Conservation (phyloP, 2,888 invertebrate genomes). For the Drosophila greeni region DNA sequence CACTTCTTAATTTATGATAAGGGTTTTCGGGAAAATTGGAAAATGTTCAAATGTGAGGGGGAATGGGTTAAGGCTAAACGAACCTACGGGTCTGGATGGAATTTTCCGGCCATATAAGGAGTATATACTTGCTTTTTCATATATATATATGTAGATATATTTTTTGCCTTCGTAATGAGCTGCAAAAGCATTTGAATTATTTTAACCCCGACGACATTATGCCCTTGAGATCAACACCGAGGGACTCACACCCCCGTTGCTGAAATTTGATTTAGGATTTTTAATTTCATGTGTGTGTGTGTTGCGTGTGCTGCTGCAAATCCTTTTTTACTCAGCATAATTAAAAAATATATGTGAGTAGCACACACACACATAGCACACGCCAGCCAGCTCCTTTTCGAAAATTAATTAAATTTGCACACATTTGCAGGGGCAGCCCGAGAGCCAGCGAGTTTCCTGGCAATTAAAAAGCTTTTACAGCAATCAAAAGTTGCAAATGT, state of each 20-base stretch:
- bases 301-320: slow-evolving; percentile 66
- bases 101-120: slow-evolving; percentile 23
- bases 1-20: slow-evolving; percentile 76
- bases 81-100: slow-evolving; percentile 62
- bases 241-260: slow-evolving; percentile 24
- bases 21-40: slow-evolving; percentile 74
- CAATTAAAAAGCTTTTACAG: slow-evolving; percentile 74
- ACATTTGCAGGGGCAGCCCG: slow-evolving; percentile 62
- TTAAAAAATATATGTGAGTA: slow-evolving; percentile 5
- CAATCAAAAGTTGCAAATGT: slow-evolving; percentile 66
- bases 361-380: slow-evolving; percentile 30
- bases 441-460: slow-evolving; percentile 33
- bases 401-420: slow-evolving; percentile 74
- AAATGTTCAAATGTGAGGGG: slow-evolving; percentile 65
- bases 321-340: slow-evolving; percentile 60
- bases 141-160: neutral
- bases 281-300: slow-evolving; percentile 58
- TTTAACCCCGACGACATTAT: slow-evolving; percentile 75
- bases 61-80: slow-evolving; percentile 51
- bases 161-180: slow-evolving; percentile 65
- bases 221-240: slow-evolving; percentile 70
- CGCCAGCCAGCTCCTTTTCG: slow-evolving; percentile 51
- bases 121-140: neutral
- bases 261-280: slow-evolving; percentile 74
- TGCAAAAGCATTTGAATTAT: slow-evolving; percentile 75